Evolutionary conservation across 2,797 vertebrate species (phyloP), one percentile per base, ranked within the genome.

Genomic region (Argyrosomus regius): DNA sequence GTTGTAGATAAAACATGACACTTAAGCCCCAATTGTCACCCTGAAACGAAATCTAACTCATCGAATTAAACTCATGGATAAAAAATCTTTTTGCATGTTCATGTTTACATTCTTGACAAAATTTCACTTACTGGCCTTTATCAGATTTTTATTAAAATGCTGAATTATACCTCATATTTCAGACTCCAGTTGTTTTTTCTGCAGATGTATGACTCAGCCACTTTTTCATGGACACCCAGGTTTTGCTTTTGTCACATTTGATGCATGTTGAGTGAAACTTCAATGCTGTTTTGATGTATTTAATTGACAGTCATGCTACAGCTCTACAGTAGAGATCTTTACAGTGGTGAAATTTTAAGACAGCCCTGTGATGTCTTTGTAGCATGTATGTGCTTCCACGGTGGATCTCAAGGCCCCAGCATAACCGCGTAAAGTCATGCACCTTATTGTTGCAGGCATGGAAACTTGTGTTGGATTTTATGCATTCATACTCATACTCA

Each of bases 381-480:
- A 75, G 24, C 72, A n/a, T n/a, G n/a, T n/a, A 66, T 85, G 49
- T 77, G 66, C 78, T 86, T 88, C 78, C 81, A 78, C 49, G 14
- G 78, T 84, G 67, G 80, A 87, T 85, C 84, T 80, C 79, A 78
- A 85, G 80, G 87, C 84, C 73, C 56, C 53, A 3, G 77, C 62
- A 81, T 61, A 75, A 78, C 85, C 75, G 70, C 52, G 48, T 78
- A 84, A 86, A 91, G 80, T 85, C 65, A 14, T 67, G 77, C 73
- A 53, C 80, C 83, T 85, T 77, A 83, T 80, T 88, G 83, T 90
- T 87, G 72, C 76, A 26, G 14, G 76, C 80, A 67, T 62, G 50
- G 62, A 89, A 87, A 75, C 87, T 80, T 80, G 85, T 89, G 86
- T 87, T 80, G 78, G 80, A 85, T 88, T 83, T 83, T 78, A 80